Base-by-base conservation (phyloP, 1,140 invertebrate genomes). In the Drosophila ambigua region DNA sequence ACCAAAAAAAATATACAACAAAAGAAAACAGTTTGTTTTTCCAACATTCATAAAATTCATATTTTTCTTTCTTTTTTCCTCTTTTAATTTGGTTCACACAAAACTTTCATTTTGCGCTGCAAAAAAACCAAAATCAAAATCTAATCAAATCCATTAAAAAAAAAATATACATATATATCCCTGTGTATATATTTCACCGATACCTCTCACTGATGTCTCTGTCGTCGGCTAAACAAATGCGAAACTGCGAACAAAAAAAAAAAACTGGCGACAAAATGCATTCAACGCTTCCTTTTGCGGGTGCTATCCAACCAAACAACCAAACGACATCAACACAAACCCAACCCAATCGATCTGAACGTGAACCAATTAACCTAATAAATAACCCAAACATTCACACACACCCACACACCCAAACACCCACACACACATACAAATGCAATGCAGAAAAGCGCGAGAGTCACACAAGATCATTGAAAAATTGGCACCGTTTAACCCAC, bases 401-500 rank as follows among this genome's bases (percentile, higher is more conserved):
- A 63, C 43, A 46, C 71, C 26, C 8, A 69, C 49, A 53, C 51
- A 72, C 59, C 13, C 26, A 50, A 23, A 41, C 23, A 62, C 16
- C 63, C 54, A 63, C 28, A 65, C 48, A 65, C 49, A 65, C 48
- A 65, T 54, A 62, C 53, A 69, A 46, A 77, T 52, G 48, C 67
- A 80, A 72, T 72, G 75, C 78, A 91, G 91, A 92, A 91, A 90
- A 91, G 60, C 89, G 90, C 67, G 90, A 92, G 81, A 92, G 83
- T 78, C 91, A 91, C 83, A 91, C 74, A 87, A 80, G 91, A 89
- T 91, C 91, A 85, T 82, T 92, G 64, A 90, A 89, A 91, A 91
- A 91, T 91, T 92, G 91, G 92, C 87, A 90, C 77, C 88, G 90
- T 88, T 91, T 92, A 91, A 92, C 90, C 87, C 90, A 92, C 90